phyloP scores from a whole-genome alignment of 2,797 vertebrate genomes.

The Sebastes aleutianus region DNA sequence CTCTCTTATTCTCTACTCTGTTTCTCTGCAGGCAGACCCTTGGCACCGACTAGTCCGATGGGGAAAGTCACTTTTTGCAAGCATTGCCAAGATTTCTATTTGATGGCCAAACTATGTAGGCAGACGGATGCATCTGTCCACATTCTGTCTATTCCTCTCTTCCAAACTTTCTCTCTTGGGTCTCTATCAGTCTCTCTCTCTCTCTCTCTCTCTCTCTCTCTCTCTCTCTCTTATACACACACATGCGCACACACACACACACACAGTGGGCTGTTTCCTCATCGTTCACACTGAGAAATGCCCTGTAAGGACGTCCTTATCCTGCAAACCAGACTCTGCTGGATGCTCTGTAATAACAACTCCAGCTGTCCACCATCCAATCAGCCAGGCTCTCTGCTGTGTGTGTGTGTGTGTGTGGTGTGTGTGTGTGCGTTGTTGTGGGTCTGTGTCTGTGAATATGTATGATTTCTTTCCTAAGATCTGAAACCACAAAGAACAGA shows the following conservation, averaged over 20 bases:
- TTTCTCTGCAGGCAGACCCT: slow-evolving; percentile 57
- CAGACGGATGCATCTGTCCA: slow-evolving; percentile 59
- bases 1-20: slow-evolving; percentile 40
- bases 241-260: slow-evolving; percentile 19
- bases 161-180: slow-evolving; percentile 37
- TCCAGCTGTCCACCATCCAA: slow-evolving; percentile 67
- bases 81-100: slow-evolving; percentile 68
- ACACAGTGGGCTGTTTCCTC: slow-evolving; percentile 61
- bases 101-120: slow-evolving; percentile 59
- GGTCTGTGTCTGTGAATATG: slow-evolving; percentile 30
- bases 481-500: slow-evolving; percentile 47
- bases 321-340: slow-evolving; percentile 74
- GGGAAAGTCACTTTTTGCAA: slow-evolving; percentile 63
- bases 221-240: slow-evolving; percentile 1
- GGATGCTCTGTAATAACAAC: slow-evolving; percentile 73
- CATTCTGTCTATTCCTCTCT: slow-evolving; percentile 53
- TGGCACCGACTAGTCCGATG: slow-evolving; percentile 50
- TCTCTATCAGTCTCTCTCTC: slow-evolving; percentile 7
- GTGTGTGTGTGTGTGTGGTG: slow-evolving; percentile 11
- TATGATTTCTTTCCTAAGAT: slow-evolving; percentile 37
- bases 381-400: slow-evolving; percentile 56
- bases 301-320: slow-evolving; percentile 75
- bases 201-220: neutral
- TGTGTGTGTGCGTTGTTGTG: neutral
- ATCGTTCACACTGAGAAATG: slow-evolving; percentile 74